phyloP scores from a whole-genome alignment of 2,888 invertebrate species.

The Danaus chrysippus region DNA sequence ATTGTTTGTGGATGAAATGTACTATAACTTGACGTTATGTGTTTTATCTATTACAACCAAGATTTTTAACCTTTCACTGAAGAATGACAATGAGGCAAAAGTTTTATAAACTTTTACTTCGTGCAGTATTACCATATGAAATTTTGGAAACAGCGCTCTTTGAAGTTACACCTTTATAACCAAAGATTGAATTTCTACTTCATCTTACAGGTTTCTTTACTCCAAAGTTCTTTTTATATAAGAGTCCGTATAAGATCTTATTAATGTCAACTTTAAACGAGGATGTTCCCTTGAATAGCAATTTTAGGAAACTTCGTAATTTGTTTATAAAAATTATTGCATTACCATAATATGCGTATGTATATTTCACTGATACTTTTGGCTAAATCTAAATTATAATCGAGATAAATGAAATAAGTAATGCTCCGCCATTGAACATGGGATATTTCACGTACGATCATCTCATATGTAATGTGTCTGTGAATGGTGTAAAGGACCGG shows the following conservation, averaged over 20 bases:
- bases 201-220: slow-evolving; percentile 4
- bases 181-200: not conserved
- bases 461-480: slow-evolving; percentile 3
- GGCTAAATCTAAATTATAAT: slow-evolving; percentile 10
- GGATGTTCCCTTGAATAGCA: not conserved
- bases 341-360: no score
- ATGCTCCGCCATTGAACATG: slow-evolving; percentile 31
- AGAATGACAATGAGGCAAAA: not conserved
- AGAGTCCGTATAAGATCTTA: not conserved
- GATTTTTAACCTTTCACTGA: not conserved
- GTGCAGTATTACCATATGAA: not conserved
- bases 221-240: not conserved
- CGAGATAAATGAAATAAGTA: slow-evolving; percentile 8
- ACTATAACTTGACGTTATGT: not conserved
- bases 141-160: not conserved
- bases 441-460: slow-evolving; percentile 13
- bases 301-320: not conserved
- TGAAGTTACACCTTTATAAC: slow-evolving; percentile 1
- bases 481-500: no score
- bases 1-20: not conserved
- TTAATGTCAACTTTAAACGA: not conserved
- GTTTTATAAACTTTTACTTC: not conserved
- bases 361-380: not conserved
- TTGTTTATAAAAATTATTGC: no score
- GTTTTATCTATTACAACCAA: not conserved